Conservation (phyloP, 2,113 vertebrate genomes). For the Ailurus styani region DNA sequence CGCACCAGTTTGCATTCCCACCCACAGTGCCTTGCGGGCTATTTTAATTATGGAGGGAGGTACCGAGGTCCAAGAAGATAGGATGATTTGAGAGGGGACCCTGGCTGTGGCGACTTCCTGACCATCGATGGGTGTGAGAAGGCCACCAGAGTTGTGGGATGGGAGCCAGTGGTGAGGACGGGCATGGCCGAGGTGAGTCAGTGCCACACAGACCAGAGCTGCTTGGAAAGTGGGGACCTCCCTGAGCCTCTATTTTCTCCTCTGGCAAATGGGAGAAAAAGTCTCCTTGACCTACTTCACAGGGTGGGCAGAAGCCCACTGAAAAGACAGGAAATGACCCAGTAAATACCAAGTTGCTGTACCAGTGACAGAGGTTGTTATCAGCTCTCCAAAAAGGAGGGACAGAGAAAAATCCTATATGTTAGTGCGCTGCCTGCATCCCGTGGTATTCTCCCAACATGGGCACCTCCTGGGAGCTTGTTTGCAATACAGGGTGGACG, state of each 20-base stretch:
- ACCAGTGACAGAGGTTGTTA: background rate
- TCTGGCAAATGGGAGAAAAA: background rate
- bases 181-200: background rate
- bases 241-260: background rate
- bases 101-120: fast-evolving
- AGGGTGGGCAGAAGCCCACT: background rate
- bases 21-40: background rate
- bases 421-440: background rate
- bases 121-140: fast-evolving
- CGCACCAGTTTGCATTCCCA: background rate
- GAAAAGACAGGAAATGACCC: background rate
- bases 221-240: background rate
- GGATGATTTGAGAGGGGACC: too few relatives aligned
- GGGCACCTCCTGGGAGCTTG: too few relatives aligned
- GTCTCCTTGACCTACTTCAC: background rate
- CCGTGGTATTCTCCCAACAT: background rate
- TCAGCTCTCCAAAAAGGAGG: background rate
- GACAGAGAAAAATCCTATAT: background rate
- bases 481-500: fast-evolving
- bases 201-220: background rate
- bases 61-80: background rate
- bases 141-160: background rate
- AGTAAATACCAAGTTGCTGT: background rate
- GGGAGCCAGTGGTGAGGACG: background rate
- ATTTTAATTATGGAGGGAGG: background rate